Evolutionary conservation across 1,140 invertebrate species (phyloP), one percentile per base, ranked within the genome.

Genomic region (Papilio glaucus): DNA sequence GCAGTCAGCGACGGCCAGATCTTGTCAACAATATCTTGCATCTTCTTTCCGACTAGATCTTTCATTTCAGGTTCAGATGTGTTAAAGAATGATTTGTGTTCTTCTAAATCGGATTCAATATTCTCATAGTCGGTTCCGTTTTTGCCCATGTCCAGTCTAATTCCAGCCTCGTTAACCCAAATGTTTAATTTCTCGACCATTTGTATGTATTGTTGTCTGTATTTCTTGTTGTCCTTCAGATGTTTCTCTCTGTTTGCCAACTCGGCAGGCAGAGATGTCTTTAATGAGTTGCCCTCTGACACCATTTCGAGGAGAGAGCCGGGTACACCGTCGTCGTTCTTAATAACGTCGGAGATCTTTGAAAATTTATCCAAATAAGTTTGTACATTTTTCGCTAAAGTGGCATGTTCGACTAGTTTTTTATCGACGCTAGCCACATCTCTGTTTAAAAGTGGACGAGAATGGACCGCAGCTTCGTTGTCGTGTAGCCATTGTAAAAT

Each of bases 61-160:
- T 96, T 95, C 78, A 97, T 97, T 39, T 95, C 94, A 0, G 95
- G 93, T 84, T 98, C 97, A 49, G 95, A 96, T 15, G 86, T 80
- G 77, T 95, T 96, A 81, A 98, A 97, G 94, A 97, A 98, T 26
- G 95, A 95, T 90, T 97, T 97, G 82, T 98, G 97, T 79, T 98
- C 96, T 85, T 97, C 96, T 10, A 99, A 92, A 82, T 98, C 97
- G 8, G 95, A 94, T 24, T 96, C 93, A 5, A 98, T 95, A 77
- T 97, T 98, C 79, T 97, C 96, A 86, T 98, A 98, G 85, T 99
- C 97, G 24, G 98, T 95, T 42, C 97, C 98, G 76, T 96, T 95
- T 82, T 97, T 96, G 72, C 96, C 95, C 77, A 96, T 95, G 75
- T 96, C 95, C 7, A 99, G 85, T 24, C 96, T 94, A 63, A 96